A percentile compares a stretch with the other conserved stretches of the same genome.
phyloP scores from a whole-genome alignment of 2,888 invertebrate genomes.

The Aquatica leii region DNA sequence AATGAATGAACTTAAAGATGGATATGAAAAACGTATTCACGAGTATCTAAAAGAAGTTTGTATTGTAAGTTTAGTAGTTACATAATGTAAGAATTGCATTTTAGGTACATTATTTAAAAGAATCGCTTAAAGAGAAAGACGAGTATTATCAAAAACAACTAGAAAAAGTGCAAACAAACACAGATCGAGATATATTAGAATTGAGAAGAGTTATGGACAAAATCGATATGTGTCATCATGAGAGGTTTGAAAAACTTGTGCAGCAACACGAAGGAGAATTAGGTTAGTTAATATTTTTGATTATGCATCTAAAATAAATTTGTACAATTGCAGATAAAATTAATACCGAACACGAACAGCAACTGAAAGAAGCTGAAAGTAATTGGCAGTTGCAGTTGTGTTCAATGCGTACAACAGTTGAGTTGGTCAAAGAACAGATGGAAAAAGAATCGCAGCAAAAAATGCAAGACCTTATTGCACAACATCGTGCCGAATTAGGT shows the following conservation, averaged over 20 bases:
- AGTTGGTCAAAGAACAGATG: constrained; percentile 62
- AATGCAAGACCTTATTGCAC: constrained; percentile 62
- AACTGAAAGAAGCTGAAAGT: constrained; percentile 58
- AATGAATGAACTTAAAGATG: constrained; percentile 63
- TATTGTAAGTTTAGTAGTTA: no score
- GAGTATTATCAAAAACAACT: constrained; percentile 64
- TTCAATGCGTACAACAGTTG: constrained; percentile 59
- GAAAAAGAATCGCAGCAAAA: constrained; percentile 61
- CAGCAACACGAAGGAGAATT: constrained; percentile 72
- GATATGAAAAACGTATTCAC: constrained; percentile 63
- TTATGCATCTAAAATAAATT: not conserved
- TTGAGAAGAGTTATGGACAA: constrained; percentile 75
- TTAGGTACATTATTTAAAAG: constrained; percentile 74
- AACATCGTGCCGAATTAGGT: constrained; percentile 71
- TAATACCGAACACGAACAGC: constrained; percentile 57
- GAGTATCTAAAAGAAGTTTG: constrained; percentile 65
- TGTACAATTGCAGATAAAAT: constrained; percentile 54
- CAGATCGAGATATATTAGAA: constrained; percentile 75
- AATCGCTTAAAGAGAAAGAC: constrained; percentile 72
- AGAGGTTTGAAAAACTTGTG: constrained; percentile 73
- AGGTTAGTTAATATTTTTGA: constrained; percentile 62
- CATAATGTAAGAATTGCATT: constrained; percentile 37
- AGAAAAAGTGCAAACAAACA: constrained; percentile 68
- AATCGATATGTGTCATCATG: constrained; percentile 77
- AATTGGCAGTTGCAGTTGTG: constrained; percentile 59